Evolutionary conservation across 23 tunicate genomes (phyloP), one percentile per base, ranked within the genome.

Genomic region (Diplosoma virens): DNA sequence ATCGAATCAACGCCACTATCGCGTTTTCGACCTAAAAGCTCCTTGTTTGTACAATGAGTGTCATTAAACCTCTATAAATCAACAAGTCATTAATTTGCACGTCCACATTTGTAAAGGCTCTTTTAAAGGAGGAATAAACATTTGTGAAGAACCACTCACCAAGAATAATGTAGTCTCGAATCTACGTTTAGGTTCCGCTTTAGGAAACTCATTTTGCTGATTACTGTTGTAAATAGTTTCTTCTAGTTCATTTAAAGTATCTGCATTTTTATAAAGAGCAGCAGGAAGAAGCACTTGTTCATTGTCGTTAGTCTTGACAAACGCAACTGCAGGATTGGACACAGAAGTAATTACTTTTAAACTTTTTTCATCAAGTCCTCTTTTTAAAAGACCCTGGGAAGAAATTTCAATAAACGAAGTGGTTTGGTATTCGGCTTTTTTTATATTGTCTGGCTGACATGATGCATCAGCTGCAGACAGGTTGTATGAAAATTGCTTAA

Each of bases 321-420:
- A 61, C 6, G 6, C 30, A 9, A 61, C 69, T 5, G 69, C 6
- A 4, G 6, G 17, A 6, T 26, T 29, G 5, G 34, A 5, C 6
- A 3, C 18, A 5, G 69, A 61, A 3, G 28, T 61, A 26, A 61
- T 4, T 27, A 4, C 6, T 3, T 28, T 29, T 5, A 28, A 29
- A 61, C 30, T 5, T 4, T 26, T 27, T 3, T 6, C 6, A 27
- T 27, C 9, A 2, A 22, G 3, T 27, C 11, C 35, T n/a, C n/a
- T n/a, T n/a, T n/a, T n/a, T n/a, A n/a, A n/a, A n/a, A n/a, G n/a
- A 11, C 20, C 24, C 20, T 4, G 24, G 24, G 24, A 6, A 20
- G 25, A 56, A 56, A 11, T 56, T 27, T 81, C 79, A 58, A 81
- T 81, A 34, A 81, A 81, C 6, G 79, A 70, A 23, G 86, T 81